A percentile compares a stretch with the other conserved stretches of the same genome.
phyloP scores from a whole-genome alignment of 2,797 vertebrate species.

The Buceros bicornis region DNA sequence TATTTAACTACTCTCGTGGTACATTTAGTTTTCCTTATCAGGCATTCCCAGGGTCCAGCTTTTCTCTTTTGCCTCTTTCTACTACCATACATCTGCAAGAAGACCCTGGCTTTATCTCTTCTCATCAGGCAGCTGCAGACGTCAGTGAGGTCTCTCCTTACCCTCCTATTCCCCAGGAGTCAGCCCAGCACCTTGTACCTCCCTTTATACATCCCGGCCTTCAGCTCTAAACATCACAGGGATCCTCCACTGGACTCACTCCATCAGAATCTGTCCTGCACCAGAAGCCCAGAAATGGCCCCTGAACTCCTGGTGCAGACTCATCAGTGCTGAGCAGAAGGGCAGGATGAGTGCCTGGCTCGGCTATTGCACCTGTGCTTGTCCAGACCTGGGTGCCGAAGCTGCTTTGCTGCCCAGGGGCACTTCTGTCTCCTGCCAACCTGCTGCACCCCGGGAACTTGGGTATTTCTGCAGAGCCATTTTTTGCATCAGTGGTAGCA shows the following conservation, averaged over 20 bases:
- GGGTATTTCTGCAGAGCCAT: background rate
- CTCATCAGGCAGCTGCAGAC: background rate
- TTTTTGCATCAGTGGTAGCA: background rate
- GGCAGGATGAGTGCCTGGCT: background rate
- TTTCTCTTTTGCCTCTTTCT: background rate
- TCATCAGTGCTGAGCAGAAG: fast-evolving
- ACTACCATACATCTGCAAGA: background rate
- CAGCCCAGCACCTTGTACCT: background rate
- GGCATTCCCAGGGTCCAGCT: background rate
- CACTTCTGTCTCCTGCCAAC: background rate
- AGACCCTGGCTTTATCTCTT: background rate
- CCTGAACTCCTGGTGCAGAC: fast-evolving
- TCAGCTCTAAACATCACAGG: background rate
- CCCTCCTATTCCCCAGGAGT: background rate
- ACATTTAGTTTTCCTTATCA: background rate
- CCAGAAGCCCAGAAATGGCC: background rate
- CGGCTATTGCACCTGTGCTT: background rate
- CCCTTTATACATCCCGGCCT: fast-evolving
- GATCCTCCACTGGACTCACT: fast-evolving
- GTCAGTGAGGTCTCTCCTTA: background rate
- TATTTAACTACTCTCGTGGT: background rate
- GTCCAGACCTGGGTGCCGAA: background rate
- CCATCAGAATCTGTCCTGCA: fast-evolving
- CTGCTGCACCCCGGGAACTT: fast-evolving
- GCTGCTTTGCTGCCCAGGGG: background rate